Evolutionary conservation across 2,113 vertebrate species (phyloP).

Genomic region (Uria lomvia): DNA sequence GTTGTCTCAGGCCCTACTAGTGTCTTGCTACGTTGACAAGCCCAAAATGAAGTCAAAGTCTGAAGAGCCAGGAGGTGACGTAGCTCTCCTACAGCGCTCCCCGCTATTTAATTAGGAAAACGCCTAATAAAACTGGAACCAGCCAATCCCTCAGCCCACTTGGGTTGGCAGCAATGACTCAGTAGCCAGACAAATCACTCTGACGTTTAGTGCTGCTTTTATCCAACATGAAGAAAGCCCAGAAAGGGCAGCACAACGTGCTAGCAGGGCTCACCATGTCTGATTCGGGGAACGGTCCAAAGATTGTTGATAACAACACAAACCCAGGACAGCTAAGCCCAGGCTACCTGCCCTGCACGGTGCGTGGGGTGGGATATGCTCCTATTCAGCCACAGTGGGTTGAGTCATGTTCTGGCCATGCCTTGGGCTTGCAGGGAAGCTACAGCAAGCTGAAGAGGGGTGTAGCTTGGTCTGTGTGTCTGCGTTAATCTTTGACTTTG

Average conservation of each 20-base stretch:
- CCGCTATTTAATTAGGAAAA: background rate
- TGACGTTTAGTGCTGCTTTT: background rate
- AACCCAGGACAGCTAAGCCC: background rate
- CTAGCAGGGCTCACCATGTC: background rate
- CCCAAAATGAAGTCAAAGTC: background rate
- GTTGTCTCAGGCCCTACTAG: background rate
- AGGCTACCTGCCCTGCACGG: too few species aligned
- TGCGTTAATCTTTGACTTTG: background rate
- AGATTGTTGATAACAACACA: background rate
- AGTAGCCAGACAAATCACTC: fast-evolving
- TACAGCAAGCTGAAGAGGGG: background rate
- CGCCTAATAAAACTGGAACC: background rate
- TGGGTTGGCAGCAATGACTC: background rate
- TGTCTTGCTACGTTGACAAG: background rate
- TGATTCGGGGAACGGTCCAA: fast-evolving
- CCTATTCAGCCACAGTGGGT: background rate
- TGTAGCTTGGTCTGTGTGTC: background rate
- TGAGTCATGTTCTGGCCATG: background rate
- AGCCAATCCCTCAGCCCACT: background rate
- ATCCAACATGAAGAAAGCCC: background rate
- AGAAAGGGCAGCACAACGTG: background rate
- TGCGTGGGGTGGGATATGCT: fast-evolving
- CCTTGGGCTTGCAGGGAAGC: background rate
- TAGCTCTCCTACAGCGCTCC: background rate
- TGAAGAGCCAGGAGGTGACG: background rate